Conservation (phyloP, 1,140 invertebrate genomes). For the Lasioglossum baleicum region DNA sequence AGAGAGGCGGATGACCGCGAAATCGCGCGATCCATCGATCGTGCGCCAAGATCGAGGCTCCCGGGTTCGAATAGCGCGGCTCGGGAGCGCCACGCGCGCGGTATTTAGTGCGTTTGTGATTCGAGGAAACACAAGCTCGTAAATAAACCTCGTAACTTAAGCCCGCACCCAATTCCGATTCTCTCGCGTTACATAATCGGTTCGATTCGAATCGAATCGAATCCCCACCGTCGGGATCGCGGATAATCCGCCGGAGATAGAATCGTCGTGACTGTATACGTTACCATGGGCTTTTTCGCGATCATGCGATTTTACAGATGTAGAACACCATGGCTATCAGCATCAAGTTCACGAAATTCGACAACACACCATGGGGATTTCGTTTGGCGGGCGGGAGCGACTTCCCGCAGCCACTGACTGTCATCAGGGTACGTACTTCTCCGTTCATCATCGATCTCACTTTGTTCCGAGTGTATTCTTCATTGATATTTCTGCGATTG, state of each 20-base stretch:
- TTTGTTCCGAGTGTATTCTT: neutral
- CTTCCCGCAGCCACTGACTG: constrained; percentile 89
- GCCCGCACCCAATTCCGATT: constrained; percentile 5
- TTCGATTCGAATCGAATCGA: neutral
- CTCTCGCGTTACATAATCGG: constrained; percentile 27
- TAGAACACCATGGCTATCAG: constrained; percentile 76
- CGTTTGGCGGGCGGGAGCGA: constrained; percentile 91
- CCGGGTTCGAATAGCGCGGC: neutral
- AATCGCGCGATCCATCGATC: neutral
- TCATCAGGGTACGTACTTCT: constrained; percentile 86
- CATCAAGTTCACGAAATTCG: constrained; percentile 83
- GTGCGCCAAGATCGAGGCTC: neutral
- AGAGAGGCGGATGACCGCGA: neutral
- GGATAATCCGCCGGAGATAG: too few species aligned
- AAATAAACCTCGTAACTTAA: constrained; percentile 2
- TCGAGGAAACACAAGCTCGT: constrained; percentile 12
- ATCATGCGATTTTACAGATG: constrained; percentile 70
- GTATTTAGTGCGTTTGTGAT: neutral
- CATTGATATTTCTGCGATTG: too few species aligned
- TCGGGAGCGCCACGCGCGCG: neutral
- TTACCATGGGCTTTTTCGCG: neutral
- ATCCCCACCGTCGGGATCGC: neutral
- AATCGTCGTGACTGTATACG: too few species aligned
- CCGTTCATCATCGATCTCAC: neutral
- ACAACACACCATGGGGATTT: constrained; percentile 91